Conservation (phyloP, 1,140 invertebrate species). For the Sycophila sp. region DNA sequence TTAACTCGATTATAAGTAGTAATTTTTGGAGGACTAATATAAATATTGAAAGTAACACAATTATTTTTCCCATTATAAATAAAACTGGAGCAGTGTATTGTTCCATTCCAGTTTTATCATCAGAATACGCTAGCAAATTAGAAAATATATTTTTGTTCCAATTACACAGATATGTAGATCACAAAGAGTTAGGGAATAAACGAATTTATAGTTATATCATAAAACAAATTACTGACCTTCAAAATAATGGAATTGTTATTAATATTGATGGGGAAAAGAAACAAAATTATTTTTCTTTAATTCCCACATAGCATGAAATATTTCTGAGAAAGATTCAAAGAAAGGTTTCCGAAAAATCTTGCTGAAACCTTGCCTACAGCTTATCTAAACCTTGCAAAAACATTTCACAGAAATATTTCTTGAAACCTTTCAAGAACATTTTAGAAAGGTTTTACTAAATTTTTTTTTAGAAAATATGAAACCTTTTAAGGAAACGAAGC, state of each 20-base stretch:
- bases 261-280: neutral
- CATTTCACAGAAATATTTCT: no score
- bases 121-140: constrained; percentile 26
- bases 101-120: constrained; percentile 26
- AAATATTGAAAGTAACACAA: neutral
- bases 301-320: no score
- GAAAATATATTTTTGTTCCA: constrained; percentile 38
- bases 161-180: constrained; percentile 30
- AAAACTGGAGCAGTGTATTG: constrained; percentile 35
- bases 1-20: constrained; percentile 18
- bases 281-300: constrained; percentile 45
- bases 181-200: constrained; percentile 26
- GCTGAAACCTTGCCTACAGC: no score
- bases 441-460: no score
- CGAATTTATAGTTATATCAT: constrained; percentile 26
- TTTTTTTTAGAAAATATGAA: no score
- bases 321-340: no score
- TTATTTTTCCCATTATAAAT: constrained; percentile 30
- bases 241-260: constrained; percentile 21
- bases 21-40: constrained; percentile 24
- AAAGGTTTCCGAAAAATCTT: no score
- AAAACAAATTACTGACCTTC: constrained; percentile 23
- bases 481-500: no score
- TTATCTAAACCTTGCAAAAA: no score
- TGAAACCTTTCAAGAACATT: no score